Base-by-base conservation (phyloP, 2,113 vertebrate genomes). In the Atrichornis clamosus region DNA sequence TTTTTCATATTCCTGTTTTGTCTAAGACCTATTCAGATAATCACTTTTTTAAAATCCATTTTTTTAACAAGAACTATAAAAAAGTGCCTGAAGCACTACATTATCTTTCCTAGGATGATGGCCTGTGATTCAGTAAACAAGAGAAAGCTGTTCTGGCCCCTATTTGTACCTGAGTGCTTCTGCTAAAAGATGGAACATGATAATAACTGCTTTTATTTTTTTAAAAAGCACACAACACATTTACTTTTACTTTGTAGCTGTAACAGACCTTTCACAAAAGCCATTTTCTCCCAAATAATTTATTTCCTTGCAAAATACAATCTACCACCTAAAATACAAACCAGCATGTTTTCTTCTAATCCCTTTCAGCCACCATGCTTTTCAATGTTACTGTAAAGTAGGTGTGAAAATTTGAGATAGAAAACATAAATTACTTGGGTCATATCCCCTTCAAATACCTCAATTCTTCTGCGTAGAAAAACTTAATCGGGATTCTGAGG, bases 231-330 rank as follows among this genome's bases (percentile, higher is more conserved):
- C 20, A 59, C 10, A 59, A 44, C 8, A 49, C 12, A 39, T 68
- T 93, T 74, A 37, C 23, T 84, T 87, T 69, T 67, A 50, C 24
- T 94, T 81, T 42, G 27, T 35, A 77, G 55, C 47, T 84, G 42
- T 39, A 90, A 88, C 23, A 92, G 42, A 84, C 21, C 33, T 87
- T 67, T 64, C 65, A 84, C 56, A 81, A 75, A 90, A 87, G 23
- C 23, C 8, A 63, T 27, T 77, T 85, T 59, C 85, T 92, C 60
- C 65, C 30, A 11, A 80, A 42, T 23, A 0, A 59, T 95, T 93
- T 95, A 90, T 86, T 93, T 81, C 47, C 79, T 86, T 74, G 15
- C 42, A 56, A 89, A 95, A 90, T 46, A 86, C 46, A 78, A 65
- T 65, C 72, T 73, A 77, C 24, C 70, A 76, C 15, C 84, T 23